Conservation (phyloP, 2,888 invertebrate genomes). For the Toxonevra muliebris region DNA sequence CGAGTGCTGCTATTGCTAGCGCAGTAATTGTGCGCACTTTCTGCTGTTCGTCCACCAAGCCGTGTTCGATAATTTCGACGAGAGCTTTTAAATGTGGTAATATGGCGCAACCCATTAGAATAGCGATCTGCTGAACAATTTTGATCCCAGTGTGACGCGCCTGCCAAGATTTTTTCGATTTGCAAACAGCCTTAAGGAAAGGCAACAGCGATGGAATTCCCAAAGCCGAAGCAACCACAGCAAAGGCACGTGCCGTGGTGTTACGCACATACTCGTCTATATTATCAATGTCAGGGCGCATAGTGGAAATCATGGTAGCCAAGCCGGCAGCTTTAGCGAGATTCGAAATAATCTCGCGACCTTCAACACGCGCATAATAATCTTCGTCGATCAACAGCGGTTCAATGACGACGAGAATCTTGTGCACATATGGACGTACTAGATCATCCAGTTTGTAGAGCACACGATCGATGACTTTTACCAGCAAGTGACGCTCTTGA, state of each 20-base stretch:
- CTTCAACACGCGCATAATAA: constrained; percentile 99
- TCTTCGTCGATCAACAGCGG: constrained; percentile 99
- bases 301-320: constrained; percentile 99
- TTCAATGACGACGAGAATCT: constrained; percentile 99
- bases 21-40: constrained; percentile 98
- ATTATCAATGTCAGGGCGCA: constrained; percentile 99
- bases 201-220: constrained; percentile 97
- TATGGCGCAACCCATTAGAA: constrained; percentile 99
- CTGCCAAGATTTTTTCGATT: constrained; percentile 99
- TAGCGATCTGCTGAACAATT: constrained; percentile 99
- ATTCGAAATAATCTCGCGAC: constrained; percentile 98
- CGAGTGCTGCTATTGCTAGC: constrained; percentile 95
- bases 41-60: constrained; percentile 97
- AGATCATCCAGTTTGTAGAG: constrained; percentile 98
- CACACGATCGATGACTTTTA: constrained; percentile 98
- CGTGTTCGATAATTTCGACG: constrained; percentile 99
- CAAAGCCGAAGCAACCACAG: constrained; percentile 98
- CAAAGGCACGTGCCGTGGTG: constrained; percentile 98
- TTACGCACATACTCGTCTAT: constrained; percentile 99
- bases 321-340: constrained; percentile 98
- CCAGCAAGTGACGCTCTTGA: constrained; percentile 97
- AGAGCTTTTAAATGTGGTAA: constrained; percentile 96
- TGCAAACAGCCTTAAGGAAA: constrained; percentile 98
- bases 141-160: constrained; percentile 98
- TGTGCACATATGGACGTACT: constrained; percentile 98